Evolutionary conservation across 2,797 vertebrate species (phyloP).

Genomic region (Catamblyrhynchus diadema): DNA sequence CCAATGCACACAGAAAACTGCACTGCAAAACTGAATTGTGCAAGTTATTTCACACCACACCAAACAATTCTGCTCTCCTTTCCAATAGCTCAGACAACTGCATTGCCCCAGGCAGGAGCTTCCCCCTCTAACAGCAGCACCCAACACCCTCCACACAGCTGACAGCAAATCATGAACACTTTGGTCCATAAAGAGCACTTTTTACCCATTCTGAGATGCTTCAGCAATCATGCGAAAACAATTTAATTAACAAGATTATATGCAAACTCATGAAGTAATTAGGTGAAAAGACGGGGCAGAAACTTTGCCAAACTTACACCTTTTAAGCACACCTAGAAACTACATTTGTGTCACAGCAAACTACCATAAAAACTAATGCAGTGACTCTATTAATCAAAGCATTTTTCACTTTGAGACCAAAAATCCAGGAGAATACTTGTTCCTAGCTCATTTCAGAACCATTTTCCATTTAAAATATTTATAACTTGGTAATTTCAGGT

Average conservation of each 20-base stretch:
- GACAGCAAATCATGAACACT: accelerated
- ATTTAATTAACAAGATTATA: neutral
- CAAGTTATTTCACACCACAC: neutral
- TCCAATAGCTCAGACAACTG: neutral
- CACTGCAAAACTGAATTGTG: neutral
- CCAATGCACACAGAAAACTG: neutral
- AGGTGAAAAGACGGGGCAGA: neutral
- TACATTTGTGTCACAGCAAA: neutral
- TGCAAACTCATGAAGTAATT: neutral
- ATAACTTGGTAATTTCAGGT: neutral
- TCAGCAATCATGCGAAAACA: neutral
- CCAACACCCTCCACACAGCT: neutral
- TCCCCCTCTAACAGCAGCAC: neutral
- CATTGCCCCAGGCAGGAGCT: accelerated
- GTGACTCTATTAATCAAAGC: neutral
- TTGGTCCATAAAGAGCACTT: neutral
- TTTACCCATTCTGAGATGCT: neutral
- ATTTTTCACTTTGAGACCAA: constrained; percentile 1
- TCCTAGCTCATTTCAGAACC: neutral
- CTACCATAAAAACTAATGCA: neutral
- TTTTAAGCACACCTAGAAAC: neutral
- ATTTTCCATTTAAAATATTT: constrained; percentile 3
- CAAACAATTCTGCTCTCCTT: neutral
- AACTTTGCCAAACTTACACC: neutral
- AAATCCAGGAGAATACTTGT: neutral